Base-by-base conservation (phyloP, 2,888 invertebrate species). In the Hololepta plana region DNA sequence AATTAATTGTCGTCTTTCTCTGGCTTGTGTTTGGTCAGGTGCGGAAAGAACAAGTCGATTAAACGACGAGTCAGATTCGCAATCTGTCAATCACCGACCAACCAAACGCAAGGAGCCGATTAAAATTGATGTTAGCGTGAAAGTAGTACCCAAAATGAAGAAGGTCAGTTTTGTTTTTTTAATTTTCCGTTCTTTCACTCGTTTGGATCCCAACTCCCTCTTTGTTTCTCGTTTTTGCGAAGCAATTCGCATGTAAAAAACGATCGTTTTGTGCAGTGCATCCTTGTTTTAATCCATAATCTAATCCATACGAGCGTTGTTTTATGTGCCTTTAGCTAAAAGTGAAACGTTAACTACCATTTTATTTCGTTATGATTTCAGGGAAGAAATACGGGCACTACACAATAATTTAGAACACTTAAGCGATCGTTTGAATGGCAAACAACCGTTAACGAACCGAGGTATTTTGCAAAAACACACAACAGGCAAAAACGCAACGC, bases 371-470 rank as follows among this genome's bases (percentile, higher is more conserved):
- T 49, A 46, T 47, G 54, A 56, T 55, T 60, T 51, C 63, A 72
- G 72, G 63, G 60, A 74, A 67, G 74, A 75, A 65, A 68, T 76
- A 72, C 74, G 67, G 66, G 67, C 64, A 63, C 64, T 76, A 70
- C 75, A 75, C 67, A 72, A 62, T 71, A 75, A 71, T 67, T 63
- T 76, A 74, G 67, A 71, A 49, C 63, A 55, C 49, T 61, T 76
- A 49, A 57, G 48, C 50, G 55, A 46, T 51, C 55, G 43, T 38
- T 47, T 53, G 41, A 46, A 36, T 44, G 47, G 46, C 38, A 43
- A 31, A 28, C 33, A 34, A 34, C 30, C 34, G 25, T 30, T 35
- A 45, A 28, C 34, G 43, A 34, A 38, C 31, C 39, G 43, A 48
- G 49, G 49, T 49, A 47, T 32, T 32, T 24, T 22, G 13, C 20